These are phyloP conservation scores for Dugesia japonica DNA, from an alignment of 2,888 invertebrate species.

Conservation along the genomic window DNA sequence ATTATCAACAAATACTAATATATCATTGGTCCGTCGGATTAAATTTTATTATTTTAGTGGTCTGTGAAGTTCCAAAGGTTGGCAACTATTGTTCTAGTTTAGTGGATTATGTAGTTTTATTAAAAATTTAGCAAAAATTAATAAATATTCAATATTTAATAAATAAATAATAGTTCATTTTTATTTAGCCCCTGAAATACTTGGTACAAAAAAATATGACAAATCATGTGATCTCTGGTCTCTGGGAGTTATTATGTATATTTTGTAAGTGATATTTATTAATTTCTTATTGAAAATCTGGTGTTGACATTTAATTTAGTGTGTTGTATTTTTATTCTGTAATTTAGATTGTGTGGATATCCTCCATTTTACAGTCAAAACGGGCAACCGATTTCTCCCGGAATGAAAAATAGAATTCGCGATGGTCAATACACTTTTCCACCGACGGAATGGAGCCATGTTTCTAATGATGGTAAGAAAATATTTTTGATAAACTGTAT, in stretches of 20 bases:
- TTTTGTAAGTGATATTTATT: constrained; percentile 56
- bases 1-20: too few relatives aligned
- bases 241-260: constrained; percentile 95
- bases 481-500: too few relatives aligned
- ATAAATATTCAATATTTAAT: neutral
- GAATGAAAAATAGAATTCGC: constrained; percentile 88
- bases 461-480: constrained; percentile 45
- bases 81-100: too few relatives aligned
- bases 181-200: constrained; percentile 61
- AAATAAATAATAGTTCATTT: neutral
- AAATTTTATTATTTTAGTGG: too few relatives aligned
- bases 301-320: too few relatives aligned
- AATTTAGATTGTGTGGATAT: constrained; percentile 68
- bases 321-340: neutral
- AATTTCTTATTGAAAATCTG: constrained; percentile 36
- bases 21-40: too few relatives aligned
- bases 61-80: too few relatives aligned
- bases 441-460: constrained; percentile 58
- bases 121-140: neutral
- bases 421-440: constrained; percentile 94
- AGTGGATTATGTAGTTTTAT: too few relatives aligned
- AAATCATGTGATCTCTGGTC: constrained; percentile 99
- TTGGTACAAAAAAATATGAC: constrained; percentile 91
- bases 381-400: constrained; percentile 88
- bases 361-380: constrained; percentile 97